Conservation (phyloP, 2,113 vertebrate species). For the Xiphias gladius region DNA sequence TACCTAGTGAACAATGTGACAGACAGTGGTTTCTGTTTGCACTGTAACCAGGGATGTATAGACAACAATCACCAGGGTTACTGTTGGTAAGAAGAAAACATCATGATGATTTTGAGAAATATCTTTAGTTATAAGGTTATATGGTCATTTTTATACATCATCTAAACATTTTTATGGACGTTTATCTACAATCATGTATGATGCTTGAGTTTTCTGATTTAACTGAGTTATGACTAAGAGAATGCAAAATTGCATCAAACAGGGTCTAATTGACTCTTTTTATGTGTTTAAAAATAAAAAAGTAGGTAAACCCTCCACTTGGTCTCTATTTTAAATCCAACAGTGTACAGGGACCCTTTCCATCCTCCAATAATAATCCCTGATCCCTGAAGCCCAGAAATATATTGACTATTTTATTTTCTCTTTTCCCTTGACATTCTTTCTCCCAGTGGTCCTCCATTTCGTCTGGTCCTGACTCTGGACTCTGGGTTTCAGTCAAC, state of each 20-base stretch:
- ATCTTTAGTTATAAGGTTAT: neutral
- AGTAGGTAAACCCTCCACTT: slow-evolving; percentile 5
- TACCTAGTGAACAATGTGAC: no score
- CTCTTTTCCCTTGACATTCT: neutral
- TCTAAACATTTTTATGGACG: neutral
- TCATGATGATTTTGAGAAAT: neutral
- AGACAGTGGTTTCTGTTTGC: neutral
- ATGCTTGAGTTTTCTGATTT: neutral
- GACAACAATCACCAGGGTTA: neutral
- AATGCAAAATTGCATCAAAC: neutral
- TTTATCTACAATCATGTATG: neutral
- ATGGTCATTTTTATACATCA: neutral
- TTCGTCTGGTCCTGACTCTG: slow-evolving; percentile 54
- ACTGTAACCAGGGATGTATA: neutral
- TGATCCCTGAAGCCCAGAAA: slow-evolving; percentile 14
- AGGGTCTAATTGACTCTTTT: neutral
- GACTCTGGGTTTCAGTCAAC: slow-evolving; percentile 58
- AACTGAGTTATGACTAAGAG: neutral
- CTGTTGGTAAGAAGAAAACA: neutral
- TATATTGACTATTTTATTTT: slow-evolving; percentile 26
- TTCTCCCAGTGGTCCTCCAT: slow-evolving; percentile 41
- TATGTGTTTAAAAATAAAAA: neutral
- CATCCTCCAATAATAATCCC: slow-evolving; percentile 20
- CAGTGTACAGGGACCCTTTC: neutral
- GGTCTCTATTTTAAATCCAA: slow-evolving; percentile 9